phyloP scores from a whole-genome alignment of 2,113 vertebrate genomes.

The Ahaetulla prasina region DNA sequence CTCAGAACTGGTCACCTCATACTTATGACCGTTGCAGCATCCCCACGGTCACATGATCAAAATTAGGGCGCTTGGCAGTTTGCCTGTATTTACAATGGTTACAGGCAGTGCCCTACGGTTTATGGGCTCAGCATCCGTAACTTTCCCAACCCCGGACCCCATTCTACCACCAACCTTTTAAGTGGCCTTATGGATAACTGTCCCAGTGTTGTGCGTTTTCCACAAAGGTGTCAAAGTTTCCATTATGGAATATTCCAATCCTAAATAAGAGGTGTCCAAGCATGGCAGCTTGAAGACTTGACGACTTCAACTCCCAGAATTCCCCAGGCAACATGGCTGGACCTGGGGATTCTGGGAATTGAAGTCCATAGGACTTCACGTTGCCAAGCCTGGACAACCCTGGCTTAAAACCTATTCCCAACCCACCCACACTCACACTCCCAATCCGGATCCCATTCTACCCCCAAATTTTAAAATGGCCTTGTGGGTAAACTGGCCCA shows the following conservation, averaged over 20 bases:
- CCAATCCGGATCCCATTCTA: accelerated
- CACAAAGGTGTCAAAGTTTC: not conserved
- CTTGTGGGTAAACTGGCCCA: not conserved
- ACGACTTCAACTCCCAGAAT: not conserved
- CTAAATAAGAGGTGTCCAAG: not conserved
- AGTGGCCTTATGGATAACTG: not conserved
- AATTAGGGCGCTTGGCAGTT: not conserved
- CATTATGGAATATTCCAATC: not conserved
- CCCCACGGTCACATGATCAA: no score
- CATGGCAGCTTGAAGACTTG: not conserved
- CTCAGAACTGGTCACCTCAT: no score
- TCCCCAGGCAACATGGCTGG: not conserved
- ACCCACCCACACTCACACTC: no score
- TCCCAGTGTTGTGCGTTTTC: not conserved
- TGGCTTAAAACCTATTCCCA: not conserved
- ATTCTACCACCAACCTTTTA: not conserved
- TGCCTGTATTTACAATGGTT: no score
- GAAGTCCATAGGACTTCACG: not conserved
- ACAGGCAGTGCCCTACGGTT: not conserved
- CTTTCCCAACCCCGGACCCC: not conserved
- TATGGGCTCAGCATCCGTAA: not conserved
- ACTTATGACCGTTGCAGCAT: no score
- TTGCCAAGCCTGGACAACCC: not conserved
- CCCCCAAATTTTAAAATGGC: not conserved
- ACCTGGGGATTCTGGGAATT: not conserved